Base-by-base conservation (phyloP, 2,113 vertebrate species). In the Syngnathus typhle region DNA sequence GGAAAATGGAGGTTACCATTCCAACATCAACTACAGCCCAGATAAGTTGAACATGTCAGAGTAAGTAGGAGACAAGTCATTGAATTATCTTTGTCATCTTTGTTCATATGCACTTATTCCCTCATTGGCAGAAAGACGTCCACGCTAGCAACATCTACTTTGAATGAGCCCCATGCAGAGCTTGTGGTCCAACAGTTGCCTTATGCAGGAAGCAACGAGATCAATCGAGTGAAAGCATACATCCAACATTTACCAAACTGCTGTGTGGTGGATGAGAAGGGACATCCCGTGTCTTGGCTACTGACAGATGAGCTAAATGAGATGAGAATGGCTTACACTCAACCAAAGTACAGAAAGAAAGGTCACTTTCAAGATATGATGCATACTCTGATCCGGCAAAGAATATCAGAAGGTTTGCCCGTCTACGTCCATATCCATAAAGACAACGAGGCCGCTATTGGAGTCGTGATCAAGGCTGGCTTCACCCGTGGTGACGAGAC, bases 251-350 rank as follows among this genome's bases (percentile, higher is more conserved):
- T 91, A 79, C 85, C 81, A 68, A 91, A 84, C 36, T 67, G 65
- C 52, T 89, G 90, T 63, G 63, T 90, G 72, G 81, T 69, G 12
- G 85, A 89, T 44, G 81, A 85, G 18, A 65, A 60, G 1, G 78
- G 83, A 19, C 63, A 43, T 11, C 84, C 83, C 0, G 10, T 85
- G 32, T 89, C 88, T 60, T 89, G 89, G 89, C 38, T 74, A 16
- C 23, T 90, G 67, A 86, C 77, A 39, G 85, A 91, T 52, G 88
- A 89, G 72, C 88, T 89, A 78, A 75, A 80, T 68, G 85, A 87
- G 43, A 79, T 88, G 72, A 88, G 87, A 71, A 88, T 82, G 19
- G 7, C 67, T 47, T 88, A 82, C 41, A 86, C 85, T 39, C 49
- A 88, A 36, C 82, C 87, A 1, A 73, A 87, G 7, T 67, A 88